A percentile compares a stretch with the other conserved stretches of the same genome.
Conservation (phyloP, 2,888 invertebrate species). For the Artemia sinica region DNA sequence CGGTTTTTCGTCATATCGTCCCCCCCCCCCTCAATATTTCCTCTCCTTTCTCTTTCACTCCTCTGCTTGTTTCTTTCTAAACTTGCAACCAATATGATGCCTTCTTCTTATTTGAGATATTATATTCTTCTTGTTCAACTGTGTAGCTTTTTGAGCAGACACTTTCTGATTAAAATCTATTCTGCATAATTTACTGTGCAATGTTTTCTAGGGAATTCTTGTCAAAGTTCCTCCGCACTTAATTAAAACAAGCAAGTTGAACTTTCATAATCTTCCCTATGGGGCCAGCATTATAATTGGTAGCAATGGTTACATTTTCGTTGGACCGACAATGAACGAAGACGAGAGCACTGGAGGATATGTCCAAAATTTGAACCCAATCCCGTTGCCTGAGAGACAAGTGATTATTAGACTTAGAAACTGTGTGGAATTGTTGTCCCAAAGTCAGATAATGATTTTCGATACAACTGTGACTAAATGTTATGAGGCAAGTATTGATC, state of each 20-base stretch:
- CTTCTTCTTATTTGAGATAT: background rate
- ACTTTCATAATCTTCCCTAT: constrained; percentile 80
- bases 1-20: too few species aligned
- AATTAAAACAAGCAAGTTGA: constrained; percentile 79
- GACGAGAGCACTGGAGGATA: constrained; percentile 51
- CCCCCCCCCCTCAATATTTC: too few species aligned
- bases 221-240: constrained; percentile 79
- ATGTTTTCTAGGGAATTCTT: constrained; percentile 69
- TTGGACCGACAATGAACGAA: constrained; percentile 48
- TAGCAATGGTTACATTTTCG: constrained; percentile 92
- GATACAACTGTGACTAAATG: constrained; percentile 82
- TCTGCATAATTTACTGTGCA: constrained; percentile 27
- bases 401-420: constrained; percentile 75
- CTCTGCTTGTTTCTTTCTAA: too few species aligned
- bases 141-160: background rate
- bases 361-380: constrained; percentile 47
- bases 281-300: constrained; percentile 85
- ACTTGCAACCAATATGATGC: background rate
- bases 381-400: constrained; percentile 54
- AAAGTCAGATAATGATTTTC: constrained; percentile 71
- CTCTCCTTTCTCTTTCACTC: too few species aligned
- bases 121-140: background rate
- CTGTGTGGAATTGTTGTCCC: constrained; percentile 67
- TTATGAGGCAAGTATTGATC: constrained; percentile 65
- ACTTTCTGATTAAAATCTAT: background rate